Conservation (phyloP, 2,888 invertebrate species). For the Lithophane leautieri region DNA sequence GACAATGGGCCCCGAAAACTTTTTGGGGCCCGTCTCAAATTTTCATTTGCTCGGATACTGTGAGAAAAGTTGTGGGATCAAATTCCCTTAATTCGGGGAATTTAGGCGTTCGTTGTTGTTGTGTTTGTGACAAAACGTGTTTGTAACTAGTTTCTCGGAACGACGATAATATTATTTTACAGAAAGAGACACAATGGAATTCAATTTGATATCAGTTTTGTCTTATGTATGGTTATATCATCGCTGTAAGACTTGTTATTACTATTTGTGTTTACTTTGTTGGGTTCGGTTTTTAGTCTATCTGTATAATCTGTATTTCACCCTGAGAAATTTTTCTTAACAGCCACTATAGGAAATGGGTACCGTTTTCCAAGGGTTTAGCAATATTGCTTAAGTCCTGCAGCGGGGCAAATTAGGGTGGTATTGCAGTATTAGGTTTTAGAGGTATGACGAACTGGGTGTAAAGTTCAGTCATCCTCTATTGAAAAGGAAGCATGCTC, state of each 20-base stretch:
- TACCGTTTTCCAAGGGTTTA: background rate
- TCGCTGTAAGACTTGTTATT: background rate
- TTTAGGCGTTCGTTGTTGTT: constrained; percentile 43
- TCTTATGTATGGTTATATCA: background rate
- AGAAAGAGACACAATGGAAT: background rate
- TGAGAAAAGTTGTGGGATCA: constrained; percentile 40
- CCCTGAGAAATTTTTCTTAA: background rate
- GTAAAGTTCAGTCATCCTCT: no score
- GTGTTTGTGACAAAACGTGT: constrained; percentile 24
- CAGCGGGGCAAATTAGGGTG: background rate
- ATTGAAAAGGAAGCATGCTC: no score
- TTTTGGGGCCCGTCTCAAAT: constrained; percentile 56
- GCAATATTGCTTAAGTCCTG: background rate
- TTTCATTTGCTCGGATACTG: constrained; percentile 55
- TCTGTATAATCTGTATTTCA: background rate
- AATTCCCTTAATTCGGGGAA: constrained; percentile 46
- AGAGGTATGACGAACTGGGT: no score
- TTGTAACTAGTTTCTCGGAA: constrained; percentile 21
- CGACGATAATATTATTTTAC: constrained; percentile 10
- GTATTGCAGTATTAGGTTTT: background rate
- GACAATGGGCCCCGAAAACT: constrained; percentile 61
- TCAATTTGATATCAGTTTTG: background rate
- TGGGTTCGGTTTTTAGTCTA: background rate
- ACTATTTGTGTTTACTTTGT: background rate
- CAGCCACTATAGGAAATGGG: background rate